Evolutionary conservation across 2,888 invertebrate species (phyloP), one percentile per base, ranked within the genome.

Genomic region (Orthosia gothica): DNA sequence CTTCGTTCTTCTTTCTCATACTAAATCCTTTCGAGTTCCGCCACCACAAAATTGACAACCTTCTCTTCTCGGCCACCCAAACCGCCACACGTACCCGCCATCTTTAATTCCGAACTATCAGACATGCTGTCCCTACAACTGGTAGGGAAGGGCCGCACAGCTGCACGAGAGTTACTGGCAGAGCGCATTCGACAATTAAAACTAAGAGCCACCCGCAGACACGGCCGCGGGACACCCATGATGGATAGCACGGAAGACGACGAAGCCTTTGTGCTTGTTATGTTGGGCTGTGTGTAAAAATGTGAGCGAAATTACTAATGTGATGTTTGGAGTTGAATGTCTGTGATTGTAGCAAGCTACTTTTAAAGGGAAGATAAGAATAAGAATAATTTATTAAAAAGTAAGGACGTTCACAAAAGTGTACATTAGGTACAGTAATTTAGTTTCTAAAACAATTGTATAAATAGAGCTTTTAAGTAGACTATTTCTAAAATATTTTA

Each of bases 161-260:
- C 58, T 20, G 68, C 15, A 61, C 66, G 62, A 76, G 69, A 83
- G 77, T 79, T 76, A 84, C 88, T 59, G 70, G 70, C 81, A 74
- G 76, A 81, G 78, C 79, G 83, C 77, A 68, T 76, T 85, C 84
- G 70, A 87, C 86, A 86, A 89, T 89, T 89, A 89, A 88, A 87
- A 72, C 70, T 70, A 82, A 72, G 78, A 86, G 78, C 88, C 89
- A 85, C 89, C 90, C 85, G 88, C 86, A 77, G 88, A 59, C 81
- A 82, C 67, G 67, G 78, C 85, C 67, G 63, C 65, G 47, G 69
- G 78, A 80, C 85, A 85, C 58, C 55, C 50, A 23, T 82, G 81
- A 82, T 82, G 62, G 71, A 82, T 85, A 63, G 52, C 78, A 18
- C 81, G 81, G 85, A 82, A 82, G 81, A 82, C 81, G n/a, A n/a